Evolutionary conservation across 2,113 vertebrate genomes (phyloP), one percentile per base, ranked within the genome.

Genomic region (Cryptotis parvus): DNA sequence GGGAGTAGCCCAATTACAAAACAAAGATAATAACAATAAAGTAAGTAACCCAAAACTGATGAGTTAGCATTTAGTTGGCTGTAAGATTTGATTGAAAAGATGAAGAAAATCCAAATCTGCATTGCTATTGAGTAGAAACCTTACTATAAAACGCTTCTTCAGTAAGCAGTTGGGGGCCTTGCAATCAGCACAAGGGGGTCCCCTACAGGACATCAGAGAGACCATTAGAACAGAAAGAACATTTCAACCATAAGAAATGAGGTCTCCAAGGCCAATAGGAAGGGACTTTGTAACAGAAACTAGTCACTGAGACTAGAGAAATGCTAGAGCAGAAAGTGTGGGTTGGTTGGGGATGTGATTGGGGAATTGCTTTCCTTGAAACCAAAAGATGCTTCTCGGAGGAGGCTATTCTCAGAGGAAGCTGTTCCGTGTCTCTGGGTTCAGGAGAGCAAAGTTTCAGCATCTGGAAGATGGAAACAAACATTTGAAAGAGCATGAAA

Each of bases 91-190:
- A 87, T 24, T 43, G 31, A n/a, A 72, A 84, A 81, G 65, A 29
- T 4, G 29, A 92, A 78, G 29, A 45, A 39, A 87, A 91, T 82
- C 65, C 11, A 90, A 88, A 79, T 63, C 20, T 15, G 2, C 18
- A 69, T 1, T 35, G 22, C 55, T 22, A 58, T 14, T 14, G 16
- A 22, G 68, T 41, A 65, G 27, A 78, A 11, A 49, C 2, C 80
- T 85, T 43, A 26, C 52, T 73, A 33, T 12, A 63, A 89, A 84
- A 75, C 12, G 63, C 12, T 41, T 52, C 49, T 91, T 9, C 3
- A 76, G 5, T 18, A 70, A 43, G 12, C 27, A 8, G 4, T 58
- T 4, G 4, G 35, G 41, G 22, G 20, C 1, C 20, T 61, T 61
- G 20, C 58, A 61, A 61, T 26, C 45, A 61, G 45, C 45, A 26